Percentiles rank a stretch among this genome's conserved stretches.
Evolutionary conservation across 2,113 vertebrate genomes (phyloP).

Genomic region (Neolamprologus brichardi): DNA sequence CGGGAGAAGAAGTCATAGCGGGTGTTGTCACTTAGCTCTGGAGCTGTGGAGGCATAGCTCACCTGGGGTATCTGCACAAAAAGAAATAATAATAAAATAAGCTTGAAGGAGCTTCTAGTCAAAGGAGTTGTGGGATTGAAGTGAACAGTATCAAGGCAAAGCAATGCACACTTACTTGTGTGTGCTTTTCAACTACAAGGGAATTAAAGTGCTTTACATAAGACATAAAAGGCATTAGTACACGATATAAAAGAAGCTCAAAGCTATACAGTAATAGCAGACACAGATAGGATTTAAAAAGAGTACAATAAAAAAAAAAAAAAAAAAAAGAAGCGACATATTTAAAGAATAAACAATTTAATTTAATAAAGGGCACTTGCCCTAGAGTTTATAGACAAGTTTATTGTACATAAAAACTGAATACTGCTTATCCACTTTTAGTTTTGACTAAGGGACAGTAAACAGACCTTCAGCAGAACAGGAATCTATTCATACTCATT

Average conservation of each 20-base stretch:
- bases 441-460: background rate
- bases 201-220: background rate
- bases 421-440: background rate
- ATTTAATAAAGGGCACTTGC: background rate
- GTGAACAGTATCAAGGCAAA: background rate
- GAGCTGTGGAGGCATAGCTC: slow-evolving; percentile 98
- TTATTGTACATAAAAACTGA: background rate
- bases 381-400: background rate
- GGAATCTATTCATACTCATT: background rate
- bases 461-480: background rate
- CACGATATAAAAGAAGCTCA: background rate
- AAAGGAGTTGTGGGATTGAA: background rate
- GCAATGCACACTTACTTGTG: background rate
- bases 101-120: background rate
- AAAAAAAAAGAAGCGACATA: background rate
- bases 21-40: slow-evolving; percentile 95
- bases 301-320: background rate
- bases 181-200: background rate
- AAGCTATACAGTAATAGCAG: background rate
- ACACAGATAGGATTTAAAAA: background rate
- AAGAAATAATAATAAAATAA: slow-evolving; percentile 7
- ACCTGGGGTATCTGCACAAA: slow-evolving; percentile 93
- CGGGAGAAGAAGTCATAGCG: slow-evolving; percentile 98
- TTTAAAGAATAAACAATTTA: background rate
- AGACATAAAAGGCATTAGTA: background rate